Evolutionary conservation across 2,113 vertebrate genomes (phyloP), one percentile per base, ranked within the genome.

Genomic region (Paramisgurnus dabryanus): DNA sequence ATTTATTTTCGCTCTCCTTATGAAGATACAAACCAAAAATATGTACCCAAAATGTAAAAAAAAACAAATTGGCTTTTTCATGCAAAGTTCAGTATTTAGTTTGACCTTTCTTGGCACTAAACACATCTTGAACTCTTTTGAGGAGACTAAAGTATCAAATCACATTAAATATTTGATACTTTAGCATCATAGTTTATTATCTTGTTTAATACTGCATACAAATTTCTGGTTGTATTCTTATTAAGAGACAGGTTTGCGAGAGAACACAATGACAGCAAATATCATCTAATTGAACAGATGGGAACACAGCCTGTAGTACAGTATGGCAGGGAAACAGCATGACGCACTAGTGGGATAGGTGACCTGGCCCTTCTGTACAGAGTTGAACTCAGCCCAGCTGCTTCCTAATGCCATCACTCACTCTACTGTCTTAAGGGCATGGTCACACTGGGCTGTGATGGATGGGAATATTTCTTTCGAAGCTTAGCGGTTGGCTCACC

Each of bases 301-400:
- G 45, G 15, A 66, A 66, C 9, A 10, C 58, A 64, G 11, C 12
- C 27, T 41, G 11, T 49, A 58, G 49, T 39, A 22, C 39, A 70
- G 57, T 39, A 47, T 75, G 41, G 9, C 75, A 73, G 15, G 72
- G 17, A 77, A 65, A 75, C 40, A 17, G 8, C 50, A 66, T 78
- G 79, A 72, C 34, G 67, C 73, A 71, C 55, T 66, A 64, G 0
- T 0, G 72, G 79, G 85, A 83, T 40, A 78, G 75, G 82, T 83
- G 77, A 83, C 89, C 85, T 57, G 71, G 9, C 67, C 83, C 84
- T 88, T 88, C 87, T 82, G 84, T 82, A 73, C 81, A 82, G 80
- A 73, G 49, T 45, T 53, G 70, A 34, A n/a, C 70, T 41, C 39
- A 71, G 76, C 15, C 66, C 65, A 75, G 84, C 73, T 53, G 77